A percentile compares a stretch with the other conserved stretches of the same genome.
Conservation (phyloP, 2,888 invertebrate species). For the Lepidocyrtinus sp. region DNA sequence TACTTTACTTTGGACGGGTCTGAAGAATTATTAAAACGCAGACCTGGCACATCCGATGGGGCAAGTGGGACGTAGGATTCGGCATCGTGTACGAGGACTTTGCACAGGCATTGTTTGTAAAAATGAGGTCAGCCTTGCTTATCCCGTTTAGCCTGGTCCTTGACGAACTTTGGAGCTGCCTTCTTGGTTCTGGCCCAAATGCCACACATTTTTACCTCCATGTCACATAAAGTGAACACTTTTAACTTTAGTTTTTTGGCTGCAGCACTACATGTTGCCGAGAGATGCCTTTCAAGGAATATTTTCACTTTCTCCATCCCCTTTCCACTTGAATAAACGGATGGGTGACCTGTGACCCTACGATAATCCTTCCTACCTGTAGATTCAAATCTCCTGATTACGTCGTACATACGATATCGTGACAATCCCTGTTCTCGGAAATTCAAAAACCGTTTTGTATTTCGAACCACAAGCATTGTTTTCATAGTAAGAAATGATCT, state of each 20-base stretch:
- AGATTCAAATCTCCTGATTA: neutral
- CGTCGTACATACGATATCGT: neutral
- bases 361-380: neutral
- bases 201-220: conserved; percentile 34
- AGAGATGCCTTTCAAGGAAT: conserved; percentile 13
- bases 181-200: conserved; percentile 39
- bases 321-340: neutral
- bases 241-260: conserved; percentile 21
- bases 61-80: conserved; percentile 29
- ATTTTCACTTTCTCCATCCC: neutral
- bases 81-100: conserved; percentile 23
- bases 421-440: neutral
- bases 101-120: conserved; percentile 18
- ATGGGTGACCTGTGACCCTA: neutral
- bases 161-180: conserved; percentile 34
- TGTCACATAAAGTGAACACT: neutral
- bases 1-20: neutral
- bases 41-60: neutral
- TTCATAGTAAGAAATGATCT: conserved; percentile 19
- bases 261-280: neutral
- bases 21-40: neutral
- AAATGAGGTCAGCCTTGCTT: conserved; percentile 21
- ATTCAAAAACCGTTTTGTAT: conserved; percentile 3
- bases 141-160: conserved; percentile 33
- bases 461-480: neutral